Evolutionary conservation across 2,888 invertebrate species (phyloP).

Genomic region (Incurvaria masculella): DNA sequence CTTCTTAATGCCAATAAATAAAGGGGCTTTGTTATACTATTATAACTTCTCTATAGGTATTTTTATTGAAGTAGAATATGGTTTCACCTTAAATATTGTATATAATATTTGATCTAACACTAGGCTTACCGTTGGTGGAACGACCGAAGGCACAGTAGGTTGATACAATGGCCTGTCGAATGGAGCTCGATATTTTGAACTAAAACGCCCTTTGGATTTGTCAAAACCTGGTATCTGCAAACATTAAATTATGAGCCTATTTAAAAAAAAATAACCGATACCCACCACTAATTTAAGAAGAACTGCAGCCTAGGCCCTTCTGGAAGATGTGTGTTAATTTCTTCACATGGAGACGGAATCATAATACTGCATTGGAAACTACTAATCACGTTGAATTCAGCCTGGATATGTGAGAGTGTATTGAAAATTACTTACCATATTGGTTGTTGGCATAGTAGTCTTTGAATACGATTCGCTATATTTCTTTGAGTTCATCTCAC

Average conservation of each 20-base stretch:
- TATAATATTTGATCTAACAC: too few species aligned
- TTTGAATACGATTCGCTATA: constrained; percentile 38
- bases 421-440: constrained; percentile 43
- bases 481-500: constrained; percentile 32
- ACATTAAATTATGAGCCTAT: too few species aligned
- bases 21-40: constrained; percentile 35
- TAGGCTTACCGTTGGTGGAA: constrained; percentile 50
- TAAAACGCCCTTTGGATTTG: constrained; percentile 53
- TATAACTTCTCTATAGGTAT: neutral
- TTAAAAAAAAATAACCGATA: too few species aligned
- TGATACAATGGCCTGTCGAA: constrained; percentile 58
- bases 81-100: too few species aligned
- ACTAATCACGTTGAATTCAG: too few species aligned
- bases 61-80: neutral
- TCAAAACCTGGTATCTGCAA: constrained; percentile 28
- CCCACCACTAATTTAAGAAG: too few species aligned
- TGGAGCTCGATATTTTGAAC: constrained; percentile 57
- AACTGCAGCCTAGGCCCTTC: too few species aligned
- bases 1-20: constrained; percentile 43
- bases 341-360: too few species aligned
- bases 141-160: constrained; percentile 60
- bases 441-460: constrained; percentile 39
- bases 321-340: too few species aligned
- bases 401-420: too few species aligned
- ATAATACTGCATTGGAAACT: too few species aligned